Conservation (phyloP, 2,888 invertebrate genomes). For the Melieria omissa region DNA sequence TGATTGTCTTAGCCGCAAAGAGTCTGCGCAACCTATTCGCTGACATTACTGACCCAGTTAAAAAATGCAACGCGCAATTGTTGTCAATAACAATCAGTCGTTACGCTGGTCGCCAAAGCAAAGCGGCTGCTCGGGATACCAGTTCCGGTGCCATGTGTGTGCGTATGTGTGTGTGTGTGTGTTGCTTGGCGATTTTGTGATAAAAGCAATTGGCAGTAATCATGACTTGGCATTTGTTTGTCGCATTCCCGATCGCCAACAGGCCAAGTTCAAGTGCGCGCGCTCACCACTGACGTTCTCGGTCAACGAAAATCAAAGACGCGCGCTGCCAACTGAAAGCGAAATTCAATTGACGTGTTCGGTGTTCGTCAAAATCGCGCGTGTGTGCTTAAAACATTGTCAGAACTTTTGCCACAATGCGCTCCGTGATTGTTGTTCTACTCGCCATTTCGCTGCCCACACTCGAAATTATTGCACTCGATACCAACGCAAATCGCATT, state of each 20-base stretch:
- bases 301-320: no score
- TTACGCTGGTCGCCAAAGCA: background rate
- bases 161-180: constrained; percentile 2
- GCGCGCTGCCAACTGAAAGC: no score
- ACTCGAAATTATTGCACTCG: no score
- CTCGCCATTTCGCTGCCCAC: no score
- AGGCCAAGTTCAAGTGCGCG: constrained; percentile 13
- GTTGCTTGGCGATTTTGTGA: background rate
- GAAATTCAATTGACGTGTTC: no score
- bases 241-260: constrained; percentile 37
- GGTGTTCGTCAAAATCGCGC: no score
- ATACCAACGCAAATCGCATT: no score
- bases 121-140: background rate
- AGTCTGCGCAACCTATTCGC: constrained; percentile 5
- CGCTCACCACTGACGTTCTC: no score
- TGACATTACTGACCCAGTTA: constrained; percentile 36
- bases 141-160: background rate
- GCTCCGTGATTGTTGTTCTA: no score
- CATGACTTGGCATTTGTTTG: constrained; percentile 40
- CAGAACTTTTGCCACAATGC: no score
- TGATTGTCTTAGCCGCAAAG: background rate
- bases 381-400: no score
- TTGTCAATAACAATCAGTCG: background rate
- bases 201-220: constrained; percentile 21
- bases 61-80: background rate